Evolutionary conservation across 1,140 invertebrate species (phyloP).

Genomic region (Bombus confusus): DNA sequence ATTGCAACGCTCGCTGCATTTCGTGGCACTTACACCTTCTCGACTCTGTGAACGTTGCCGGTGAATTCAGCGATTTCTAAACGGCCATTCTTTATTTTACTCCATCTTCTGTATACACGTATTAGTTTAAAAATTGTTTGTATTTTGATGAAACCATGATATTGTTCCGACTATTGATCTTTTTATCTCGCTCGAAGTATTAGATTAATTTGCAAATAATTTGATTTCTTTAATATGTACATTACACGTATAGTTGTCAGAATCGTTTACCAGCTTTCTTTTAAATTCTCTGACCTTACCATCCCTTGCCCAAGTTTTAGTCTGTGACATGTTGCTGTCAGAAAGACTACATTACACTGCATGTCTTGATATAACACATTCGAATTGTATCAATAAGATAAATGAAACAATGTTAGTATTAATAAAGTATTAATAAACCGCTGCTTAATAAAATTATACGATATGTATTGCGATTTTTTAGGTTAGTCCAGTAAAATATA

Average conservation of each 20-base stretch:
- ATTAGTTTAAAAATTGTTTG: background rate
- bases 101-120: background rate
- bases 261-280: no score
- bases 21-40: conserved; percentile 11
- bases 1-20: conserved; percentile 14
- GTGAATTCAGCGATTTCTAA: background rate
- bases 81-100: background rate
- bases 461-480: background rate
- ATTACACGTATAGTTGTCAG: no score
- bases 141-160: background rate
- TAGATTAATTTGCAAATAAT: no score
- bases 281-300: no score
- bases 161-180: background rate
- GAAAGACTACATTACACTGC: no score
- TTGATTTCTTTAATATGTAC: background rate
- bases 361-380: background rate
- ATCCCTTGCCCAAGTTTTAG: no score
- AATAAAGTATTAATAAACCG: background rate
- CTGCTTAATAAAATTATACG: background rate
- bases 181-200: background rate
- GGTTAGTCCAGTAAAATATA: background rate
- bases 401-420: background rate
- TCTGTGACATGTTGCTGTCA: no score
- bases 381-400: background rate
- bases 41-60: background rate